Evolutionary conservation across 2,888 invertebrate genomes (phyloP), one percentile per base, ranked within the genome.

Genomic region (Petrolisthes manimaculis): DNA sequence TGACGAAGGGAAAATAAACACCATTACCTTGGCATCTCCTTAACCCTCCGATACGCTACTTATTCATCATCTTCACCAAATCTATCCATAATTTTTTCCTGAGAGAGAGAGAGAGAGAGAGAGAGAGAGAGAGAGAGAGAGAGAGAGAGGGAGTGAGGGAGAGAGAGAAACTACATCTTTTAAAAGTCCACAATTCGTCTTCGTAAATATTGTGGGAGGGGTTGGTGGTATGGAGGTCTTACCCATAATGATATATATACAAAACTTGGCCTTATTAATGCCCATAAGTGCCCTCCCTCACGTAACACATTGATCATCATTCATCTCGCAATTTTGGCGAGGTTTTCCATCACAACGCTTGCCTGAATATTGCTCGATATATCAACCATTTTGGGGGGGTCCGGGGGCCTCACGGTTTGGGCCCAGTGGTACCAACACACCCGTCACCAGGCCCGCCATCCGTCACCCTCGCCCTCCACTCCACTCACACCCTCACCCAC

Each of bases 201-300:
- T 83, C 86, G 69, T 78, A 83, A 83, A 87, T 87, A 87, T 87
- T 55, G 61, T n/a, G 54, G 83, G 61, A 55, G 86, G n/a, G n/a
- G n/a, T n/a, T n/a, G n/a, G 83, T 83, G 86, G 86, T 87, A 87
- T 87, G 86, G 86, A 67, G 83, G 83, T 55, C 83, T 87, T 83
- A n/a, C 82, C 86, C 83, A 87, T 87, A 87, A 87, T 87, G 86
- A 87, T 87, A 87, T 87, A 87, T 87, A 87, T 87, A 87, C 86
- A 87, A 87, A 87, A 87, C 86, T 87, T 87, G 86, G 86, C 86
- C 86, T 87, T 87, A 87, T 87, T 87, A 87, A 87, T 87, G 86
- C 86, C 86, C 83, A 87, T 87, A 87, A 87, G 83, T 83, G 86
- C 86, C 86, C 67, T 81, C 61, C 78, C 86, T 87, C 86, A 87